phyloP scores from a whole-genome alignment of 2,113 vertebrate genomes.

The Calypte anna region DNA sequence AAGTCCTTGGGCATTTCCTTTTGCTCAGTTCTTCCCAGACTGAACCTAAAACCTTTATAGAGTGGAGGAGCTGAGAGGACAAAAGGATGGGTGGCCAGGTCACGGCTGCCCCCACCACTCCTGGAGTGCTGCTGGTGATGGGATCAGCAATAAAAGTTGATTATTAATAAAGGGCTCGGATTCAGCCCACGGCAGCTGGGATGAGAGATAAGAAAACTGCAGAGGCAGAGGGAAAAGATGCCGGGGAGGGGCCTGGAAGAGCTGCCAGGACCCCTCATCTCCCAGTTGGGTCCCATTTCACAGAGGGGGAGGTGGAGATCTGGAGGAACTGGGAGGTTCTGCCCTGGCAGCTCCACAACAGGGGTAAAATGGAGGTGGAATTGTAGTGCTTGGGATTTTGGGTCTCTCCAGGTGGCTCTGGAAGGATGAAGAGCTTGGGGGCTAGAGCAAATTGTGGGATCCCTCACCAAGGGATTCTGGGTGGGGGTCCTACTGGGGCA shows the following conservation, averaged over 20 bases:
- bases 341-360: neutral
- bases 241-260: fast-evolving
- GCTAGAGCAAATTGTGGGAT: neutral
- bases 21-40: neutral
- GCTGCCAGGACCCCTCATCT: fast-evolving
- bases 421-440: fast-evolving
- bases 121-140: neutral
- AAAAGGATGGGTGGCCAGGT: neutral
- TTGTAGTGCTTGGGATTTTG: neutral
- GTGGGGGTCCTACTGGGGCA: fast-evolving
- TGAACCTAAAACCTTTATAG: neutral
- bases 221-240: neutral
- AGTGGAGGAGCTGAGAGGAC: neutral
- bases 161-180: neutral
- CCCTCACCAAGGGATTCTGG: neutral
- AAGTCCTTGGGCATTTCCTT: neutral
- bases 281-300: neutral
- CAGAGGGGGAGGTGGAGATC: neutral
- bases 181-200: neutral
- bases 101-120: neutral
- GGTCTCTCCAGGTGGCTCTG: fast-evolving
- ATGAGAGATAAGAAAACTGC: neutral
- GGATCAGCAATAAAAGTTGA: neutral
- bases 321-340: fast-evolving
- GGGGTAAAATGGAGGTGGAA: neutral